Base-by-base conservation (phyloP, 1,140 invertebrate species). In the Caerostris extrusa region DNA sequence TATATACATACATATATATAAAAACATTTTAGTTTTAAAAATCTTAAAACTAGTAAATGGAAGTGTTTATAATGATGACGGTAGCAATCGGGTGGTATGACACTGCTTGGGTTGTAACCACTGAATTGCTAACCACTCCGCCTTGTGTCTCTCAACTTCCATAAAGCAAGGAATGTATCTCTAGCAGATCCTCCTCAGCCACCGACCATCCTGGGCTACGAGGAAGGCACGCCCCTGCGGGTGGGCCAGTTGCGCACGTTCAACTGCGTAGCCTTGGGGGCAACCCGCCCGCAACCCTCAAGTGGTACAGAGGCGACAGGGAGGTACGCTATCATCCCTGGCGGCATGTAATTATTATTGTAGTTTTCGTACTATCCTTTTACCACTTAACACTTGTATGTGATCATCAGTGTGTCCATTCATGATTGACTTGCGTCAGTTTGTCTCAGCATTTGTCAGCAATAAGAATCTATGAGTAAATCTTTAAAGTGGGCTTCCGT, bases 211-310 rank as follows among this genome's bases (percentile, higher is more conserved):
- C 91, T 95, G 17, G 96, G 96, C 2, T 96, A 96, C 95, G 96
- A 95, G 55, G 95, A 95, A 50, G 96, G 96, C 5, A 93, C 90
- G 0, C 88, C 95, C 6, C 95, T 96, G n/a, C 93, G 91, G 7
- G 96, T 95, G n/a, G 96, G 96, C 2, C 94, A 95, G 7, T 94
- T 96, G 10, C 95, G 95, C 14, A 98, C 97, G 96, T 97, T 99
- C 95, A 98, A 98, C 87, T 99, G 99, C 96, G 98, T 98, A 87
- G 98, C 98, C 55, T 97, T 98, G 67, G 98, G 34, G 99, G 99
- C 69, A 99, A 99, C 96, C 99, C 99, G 56, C 96, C 98, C 89
- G 98, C 99, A 2, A 98, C 97, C 58, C 96, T 99, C 5, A 97
- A 98, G 94, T 99, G 99, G 99, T 99, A 98, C 96, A 98, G 98